Base-by-base conservation (phyloP, 1,140 invertebrate species). In the Drosophila bocki region DNA sequence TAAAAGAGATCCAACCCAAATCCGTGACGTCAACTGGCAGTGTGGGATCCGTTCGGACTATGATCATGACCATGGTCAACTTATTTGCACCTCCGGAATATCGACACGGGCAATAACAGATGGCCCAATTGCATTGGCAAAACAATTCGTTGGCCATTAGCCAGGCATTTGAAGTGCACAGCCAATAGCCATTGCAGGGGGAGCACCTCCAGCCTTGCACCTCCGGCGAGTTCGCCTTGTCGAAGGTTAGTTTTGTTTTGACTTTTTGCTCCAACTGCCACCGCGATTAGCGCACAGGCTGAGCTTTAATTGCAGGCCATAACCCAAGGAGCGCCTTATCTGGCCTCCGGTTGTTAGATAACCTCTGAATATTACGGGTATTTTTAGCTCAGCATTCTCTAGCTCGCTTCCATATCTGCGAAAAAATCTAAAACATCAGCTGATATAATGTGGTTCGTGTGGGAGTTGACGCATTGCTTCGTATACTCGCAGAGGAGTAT, bases 201-300 rank as follows among this genome's bases (percentile, higher is more conserved):
- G n/a, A 57, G 29, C 47, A 45, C 70, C 45, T 71, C 48, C 58
- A 75, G 59, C 51, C 50, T 42, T 39, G 6, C 54, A 42, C 62
- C 48, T 32, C 26, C 13, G 26, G 2, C 22, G 57, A 37, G 56
- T 69, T 60, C 37, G 44, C 42, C 56, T 68, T 87, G 83, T 71
- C 80, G 78, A 74, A 87, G 83, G 84, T 87, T 82, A 87, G 83
- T 83, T 88, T 29, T 78, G 75, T 84, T 87, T 42, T 69, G 41
- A 15, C 26, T 42, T 57, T 60, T 48, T 19, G 32, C 56, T 47
- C 51, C 44, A 19, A 48, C 29, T 32, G 19, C 9, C 42, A 12
- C 35, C 47, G 9, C 37, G 67, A 44, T 75, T 75, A 75, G 56
- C 59, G 50, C 44, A 50, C 11, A 45, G 51, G 70, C 59, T 54